Base-by-base conservation (phyloP, 2,888 invertebrate species). In the Serrognathus titanus region DNA sequence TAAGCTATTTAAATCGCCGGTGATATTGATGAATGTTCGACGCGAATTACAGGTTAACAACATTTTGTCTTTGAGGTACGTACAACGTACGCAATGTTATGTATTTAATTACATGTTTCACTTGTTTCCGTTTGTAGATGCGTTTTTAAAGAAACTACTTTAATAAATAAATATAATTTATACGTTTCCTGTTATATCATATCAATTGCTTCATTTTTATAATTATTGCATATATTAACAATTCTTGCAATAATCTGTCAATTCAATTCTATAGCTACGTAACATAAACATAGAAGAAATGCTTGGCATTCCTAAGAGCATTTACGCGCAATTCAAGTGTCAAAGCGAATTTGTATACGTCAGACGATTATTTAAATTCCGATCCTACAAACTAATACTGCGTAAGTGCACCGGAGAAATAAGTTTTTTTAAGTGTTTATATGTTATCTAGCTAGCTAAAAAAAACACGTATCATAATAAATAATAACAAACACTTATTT, bases 1-100 rank as follows among this genome's bases (percentile, higher is more conserved):
- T 40, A 40, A 51, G 43, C 36, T 51, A 51, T 51, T 51, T 51
- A 51, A 51, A 51, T 51, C 41, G 36, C 41, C 41, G 51, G 40
- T 43, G 51, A 51, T 51, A 43, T 43, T 51, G 51, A 51, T 51
- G 43, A 51, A 51, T 43, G 12, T 40, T 40, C 40, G 40, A 40
- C 13, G 12, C 13, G 40, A 13, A 11, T 40, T 12, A 40, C 40
- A 40, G 12, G 40, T 31, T 31, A 31, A 31, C 24, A 31, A 31
- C 24, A 24, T 20, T 45, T 24, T 6, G 11, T 45, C 13, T 45
- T 24, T 45, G 45, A 10, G 24, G 20, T 24, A 45, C 45, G 16
- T 45, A 31, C 16, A 16, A 16, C 24, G 24, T 31, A 31, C 24
- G 24, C 24, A 31, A 31, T 31, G 24, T 31, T 31, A 31, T 3